Percentiles rank a stretch among this genome's conserved stretches.
phyloP scores from a whole-genome alignment of 2,113 vertebrate species.

The Marcusenius ussheri region DNA sequence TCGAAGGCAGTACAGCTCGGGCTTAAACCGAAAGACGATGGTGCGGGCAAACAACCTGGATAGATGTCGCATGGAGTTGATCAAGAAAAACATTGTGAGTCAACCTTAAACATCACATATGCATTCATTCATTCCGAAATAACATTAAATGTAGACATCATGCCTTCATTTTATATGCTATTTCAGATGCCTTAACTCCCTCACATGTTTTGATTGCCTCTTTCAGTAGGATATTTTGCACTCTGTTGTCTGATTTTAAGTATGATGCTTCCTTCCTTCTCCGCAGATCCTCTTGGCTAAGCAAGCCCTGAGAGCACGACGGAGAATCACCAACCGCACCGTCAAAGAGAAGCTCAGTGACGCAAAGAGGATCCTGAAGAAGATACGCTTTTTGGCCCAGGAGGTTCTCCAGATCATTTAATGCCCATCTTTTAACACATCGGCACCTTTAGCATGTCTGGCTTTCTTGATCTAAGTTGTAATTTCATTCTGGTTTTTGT shows the following conservation, averaged over 20 bases:
- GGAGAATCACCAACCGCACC: conserved; percentile 52
- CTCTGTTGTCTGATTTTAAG: not conserved
- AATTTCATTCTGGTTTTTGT: not conserved
- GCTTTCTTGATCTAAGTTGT: not conserved
- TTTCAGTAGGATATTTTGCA: not conserved
- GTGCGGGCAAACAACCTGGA: conserved; percentile 75
- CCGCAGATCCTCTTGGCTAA: conserved; percentile 63
- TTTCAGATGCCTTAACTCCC: not conserved
- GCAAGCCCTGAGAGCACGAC: conserved; percentile 60
- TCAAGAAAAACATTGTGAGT: conserved; percentile 70
- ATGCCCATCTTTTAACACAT: not conserved
- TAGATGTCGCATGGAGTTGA: conserved; percentile 62
- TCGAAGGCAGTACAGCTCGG: conserved; percentile 70
- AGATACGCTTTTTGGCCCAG: conserved; percentile 65
- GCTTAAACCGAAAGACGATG: conserved; percentile 63
- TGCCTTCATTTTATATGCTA: not conserved
- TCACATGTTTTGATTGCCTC: not conserved
- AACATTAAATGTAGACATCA: not conserved
- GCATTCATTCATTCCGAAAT: not conserved
- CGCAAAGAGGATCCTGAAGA: conserved; percentile 64
- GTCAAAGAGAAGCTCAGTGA: conserved; percentile 64
- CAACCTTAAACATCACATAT: not conserved
- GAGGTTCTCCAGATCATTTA: conserved; percentile 62
- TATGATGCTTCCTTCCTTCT: not conserved
- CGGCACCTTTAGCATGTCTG: not conserved